Evolutionary conservation across 2,113 vertebrate genomes (phyloP).

Genomic region (Lethenteron reissneri): DNA sequence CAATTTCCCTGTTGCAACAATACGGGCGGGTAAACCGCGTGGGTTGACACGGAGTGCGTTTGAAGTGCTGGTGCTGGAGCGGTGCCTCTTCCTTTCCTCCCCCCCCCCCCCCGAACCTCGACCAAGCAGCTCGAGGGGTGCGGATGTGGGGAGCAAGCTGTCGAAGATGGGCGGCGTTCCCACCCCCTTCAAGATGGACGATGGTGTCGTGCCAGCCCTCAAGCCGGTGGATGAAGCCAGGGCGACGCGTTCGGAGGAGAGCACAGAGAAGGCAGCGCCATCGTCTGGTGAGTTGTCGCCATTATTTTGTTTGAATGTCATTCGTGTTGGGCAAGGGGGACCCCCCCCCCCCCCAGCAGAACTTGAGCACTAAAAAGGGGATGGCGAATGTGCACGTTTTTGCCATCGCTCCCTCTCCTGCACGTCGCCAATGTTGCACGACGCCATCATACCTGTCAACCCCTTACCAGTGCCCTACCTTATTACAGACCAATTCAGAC

Average conservation of each 20-base stretch:
- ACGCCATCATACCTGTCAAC: too few species aligned
- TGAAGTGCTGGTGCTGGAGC: too few species aligned
- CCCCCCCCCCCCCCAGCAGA: not conserved
- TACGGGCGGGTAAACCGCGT: too few species aligned
- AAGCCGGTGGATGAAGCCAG: conserved; percentile 40
- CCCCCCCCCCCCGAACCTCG: too few species aligned
- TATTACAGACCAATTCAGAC: too few species aligned
- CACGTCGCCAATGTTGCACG: too few species aligned
- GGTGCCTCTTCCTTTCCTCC: too few species aligned
- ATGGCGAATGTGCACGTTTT: not conserved
- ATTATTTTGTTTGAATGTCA: not conserved
- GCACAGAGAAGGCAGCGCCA: conserved; percentile 47
- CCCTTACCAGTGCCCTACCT: too few species aligned
- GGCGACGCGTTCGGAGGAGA: conserved; percentile 27
- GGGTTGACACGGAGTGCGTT: too few species aligned
- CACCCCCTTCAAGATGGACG: conserved; percentile 46
- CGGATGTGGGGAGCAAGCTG: conserved; percentile 25
- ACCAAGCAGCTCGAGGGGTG: too few species aligned
- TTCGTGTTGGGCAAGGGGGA: not conserved
- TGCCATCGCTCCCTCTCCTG: not conserved
- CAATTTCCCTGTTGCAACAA: too few species aligned
- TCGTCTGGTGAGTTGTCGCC: conserved; percentile 49
- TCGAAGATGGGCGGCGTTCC: conserved; percentile 47
- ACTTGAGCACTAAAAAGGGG: not conserved
- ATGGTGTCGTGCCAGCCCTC: conserved; percentile 29